Evolutionary conservation across 2,888 invertebrate genomes (phyloP).

Genomic region (Phengaris alcon): DNA sequence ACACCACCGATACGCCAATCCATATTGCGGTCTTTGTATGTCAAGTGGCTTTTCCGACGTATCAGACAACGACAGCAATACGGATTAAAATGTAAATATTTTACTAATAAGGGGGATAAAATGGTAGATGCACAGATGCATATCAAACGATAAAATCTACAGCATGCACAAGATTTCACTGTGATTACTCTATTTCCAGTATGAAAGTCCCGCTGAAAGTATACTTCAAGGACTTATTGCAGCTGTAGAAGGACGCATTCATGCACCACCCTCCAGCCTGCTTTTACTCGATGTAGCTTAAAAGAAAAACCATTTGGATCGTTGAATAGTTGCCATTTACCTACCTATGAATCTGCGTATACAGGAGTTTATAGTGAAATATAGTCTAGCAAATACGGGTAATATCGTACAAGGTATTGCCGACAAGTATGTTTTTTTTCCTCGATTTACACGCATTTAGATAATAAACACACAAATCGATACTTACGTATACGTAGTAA

Average conservation of each 20-base stretch:
- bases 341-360: background rate
- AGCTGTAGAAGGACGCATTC: background rate
- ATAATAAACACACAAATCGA: too few species aligned
- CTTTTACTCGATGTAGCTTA: background rate
- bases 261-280: background rate
- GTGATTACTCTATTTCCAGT: slow-evolving; percentile 5
- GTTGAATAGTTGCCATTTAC: slow-evolving; percentile 16
- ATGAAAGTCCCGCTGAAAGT: slow-evolving; percentile 12
- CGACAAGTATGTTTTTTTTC: background rate
- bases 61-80: too few species aligned
- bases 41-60: too few species aligned
- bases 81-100: too few species aligned
- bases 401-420: background rate
- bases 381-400: background rate
- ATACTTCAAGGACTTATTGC: slow-evolving; percentile 11
- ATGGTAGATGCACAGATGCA: background rate
- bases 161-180: background rate
- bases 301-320: background rate
- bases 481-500: too few species aligned
- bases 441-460: too few species aligned
- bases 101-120: too few species aligned
- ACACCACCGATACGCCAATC: too few species aligned
- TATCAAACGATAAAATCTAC: background rate
- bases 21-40: too few species aligned
- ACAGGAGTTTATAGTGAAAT: background rate